phyloP scores from a whole-genome alignment of 1,140 invertebrate species.

The Bombus breviceps region DNA sequence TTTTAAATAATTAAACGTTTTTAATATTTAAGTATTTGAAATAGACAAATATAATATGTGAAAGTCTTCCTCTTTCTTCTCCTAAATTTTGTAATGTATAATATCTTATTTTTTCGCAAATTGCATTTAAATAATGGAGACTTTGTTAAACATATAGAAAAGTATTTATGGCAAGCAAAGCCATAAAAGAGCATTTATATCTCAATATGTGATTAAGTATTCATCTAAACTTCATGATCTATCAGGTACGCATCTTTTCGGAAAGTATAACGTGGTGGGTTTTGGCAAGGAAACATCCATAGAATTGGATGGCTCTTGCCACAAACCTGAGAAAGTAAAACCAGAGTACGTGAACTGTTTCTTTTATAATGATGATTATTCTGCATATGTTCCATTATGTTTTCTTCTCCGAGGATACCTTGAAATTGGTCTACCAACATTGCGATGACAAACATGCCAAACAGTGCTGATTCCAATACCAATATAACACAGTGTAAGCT shows the following conservation, averaged over 20 bases:
- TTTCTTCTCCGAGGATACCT: slow-evolving; percentile 92
- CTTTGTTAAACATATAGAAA: slow-evolving; percentile 11
- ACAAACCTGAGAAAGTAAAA: slow-evolving; percentile 91
- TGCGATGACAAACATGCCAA: slow-evolving; percentile 95
- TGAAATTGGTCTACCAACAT: slow-evolving; percentile 95
- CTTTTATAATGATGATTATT: slow-evolving; percentile 86
- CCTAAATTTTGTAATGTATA: background rate
- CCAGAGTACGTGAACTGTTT: slow-evolving; percentile 84
- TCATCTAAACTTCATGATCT: slow-evolving; percentile 84
- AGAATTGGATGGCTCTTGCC: slow-evolving; percentile 87
- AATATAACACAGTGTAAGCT: slow-evolving; percentile 94
- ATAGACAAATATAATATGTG: background rate
- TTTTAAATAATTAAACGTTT: slow-evolving; percentile 1
- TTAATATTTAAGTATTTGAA: background rate
- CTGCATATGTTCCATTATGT: slow-evolving; percentile 91
- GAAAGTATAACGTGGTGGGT: slow-evolving; percentile 82
- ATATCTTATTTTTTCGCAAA: slow-evolving; percentile 10
- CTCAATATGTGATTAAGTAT: slow-evolving; percentile 3
- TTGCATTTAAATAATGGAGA: slow-evolving; percentile 22
- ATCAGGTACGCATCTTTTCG: slow-evolving; percentile 84
- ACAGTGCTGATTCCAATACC: slow-evolving; percentile 91
- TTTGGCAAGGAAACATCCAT: slow-evolving; percentile 87
- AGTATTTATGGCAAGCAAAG: slow-evolving; percentile 19
- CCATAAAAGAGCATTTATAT: slow-evolving; percentile 4
- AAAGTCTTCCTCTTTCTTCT: background rate